phyloP scores from a whole-genome alignment of 2,797 vertebrate species.

The Galago senegalensis region DNA sequence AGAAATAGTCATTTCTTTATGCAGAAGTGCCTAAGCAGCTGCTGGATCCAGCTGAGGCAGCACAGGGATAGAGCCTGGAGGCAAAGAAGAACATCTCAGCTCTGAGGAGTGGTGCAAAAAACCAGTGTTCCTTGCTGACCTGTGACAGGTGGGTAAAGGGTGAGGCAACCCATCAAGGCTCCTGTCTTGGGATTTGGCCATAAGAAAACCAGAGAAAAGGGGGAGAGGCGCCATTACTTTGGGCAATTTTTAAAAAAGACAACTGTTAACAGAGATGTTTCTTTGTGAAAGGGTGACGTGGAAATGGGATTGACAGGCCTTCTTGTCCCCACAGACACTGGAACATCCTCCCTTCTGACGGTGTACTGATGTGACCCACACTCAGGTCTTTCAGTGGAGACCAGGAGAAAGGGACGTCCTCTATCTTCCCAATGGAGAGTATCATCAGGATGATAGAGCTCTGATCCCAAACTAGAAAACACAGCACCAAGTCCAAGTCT shows the following conservation, averaged over 20 bases:
- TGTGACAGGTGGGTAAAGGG: background rate
- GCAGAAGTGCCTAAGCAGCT: background rate
- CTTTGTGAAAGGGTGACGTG: background rate
- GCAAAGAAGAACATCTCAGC: background rate
- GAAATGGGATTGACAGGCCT: background rate
- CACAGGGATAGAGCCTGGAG: background rate
- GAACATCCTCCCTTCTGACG: rapidly evolving
- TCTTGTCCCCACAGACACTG: background rate
- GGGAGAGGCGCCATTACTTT: background rate
- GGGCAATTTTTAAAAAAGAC: background rate
- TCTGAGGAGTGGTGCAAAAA: background rate
- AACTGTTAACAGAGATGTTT: background rate
- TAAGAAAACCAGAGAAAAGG: background rate
- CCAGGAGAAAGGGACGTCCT: background rate
- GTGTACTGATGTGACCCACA: background rate
- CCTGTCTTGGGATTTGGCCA: background rate
- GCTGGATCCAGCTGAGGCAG: background rate
- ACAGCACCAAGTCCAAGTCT: background rate
- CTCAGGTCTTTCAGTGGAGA: background rate
- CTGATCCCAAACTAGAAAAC: background rate
- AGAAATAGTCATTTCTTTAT: rapidly evolving
- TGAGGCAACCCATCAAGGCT: rapidly evolving
- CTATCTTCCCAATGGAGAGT: background rate
- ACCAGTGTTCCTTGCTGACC: too few relatives aligned
- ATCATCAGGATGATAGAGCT: rapidly evolving